Base-by-base conservation (phyloP, 2,797 vertebrate species). In the Pseudomugil gertrudae region DNA sequence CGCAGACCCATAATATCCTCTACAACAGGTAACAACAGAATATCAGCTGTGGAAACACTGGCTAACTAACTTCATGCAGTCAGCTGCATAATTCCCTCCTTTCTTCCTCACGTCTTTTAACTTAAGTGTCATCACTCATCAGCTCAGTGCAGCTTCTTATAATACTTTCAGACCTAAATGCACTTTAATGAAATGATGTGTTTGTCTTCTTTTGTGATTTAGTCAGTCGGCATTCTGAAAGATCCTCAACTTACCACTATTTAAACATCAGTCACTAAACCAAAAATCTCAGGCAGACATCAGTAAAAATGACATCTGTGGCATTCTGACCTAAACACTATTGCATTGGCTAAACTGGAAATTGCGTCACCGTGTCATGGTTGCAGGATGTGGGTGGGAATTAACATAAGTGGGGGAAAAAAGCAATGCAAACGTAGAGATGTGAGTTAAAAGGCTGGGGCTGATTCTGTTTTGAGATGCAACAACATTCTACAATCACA, bases 1-100 rank as follows among this genome's bases (percentile, higher is more conserved):
- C 91, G 91, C 85, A 93, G 92, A 87, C 83, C 94, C 62, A 84
- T 91, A 92, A 81, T 94, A 79, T 94, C 94, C 84, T 75, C 84
- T 36, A 33, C 35, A 80, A 72, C 91, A 94, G 93, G 94, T 94
- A 92, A 90, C 66, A 48, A 62, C 33, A 73, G 63, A 55, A 66
- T 32, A 72, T 23, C 24, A 53, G 58, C 51, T 55, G 17, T 33
- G 19, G 33, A 53, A 56, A 43, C 15, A 15, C n/a, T 47, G 47
- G 35, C 45, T 57, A 21, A 62, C 57, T 65, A 23, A 45, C 79
- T 32, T 21, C 17, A 58, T 78, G 57, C 67, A 67, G 43, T 19
- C 24, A 62, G 23, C 30, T 29, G 19, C 9, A 36, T 17, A 29
- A 65, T 48, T 11, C 13, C 57, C 23, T 63, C 14, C n/a, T 26